Evolutionary conservation across 2,888 invertebrate species (phyloP), one percentile per base, ranked within the genome.

Genomic region (Choristoneura rosaceana): DNA sequence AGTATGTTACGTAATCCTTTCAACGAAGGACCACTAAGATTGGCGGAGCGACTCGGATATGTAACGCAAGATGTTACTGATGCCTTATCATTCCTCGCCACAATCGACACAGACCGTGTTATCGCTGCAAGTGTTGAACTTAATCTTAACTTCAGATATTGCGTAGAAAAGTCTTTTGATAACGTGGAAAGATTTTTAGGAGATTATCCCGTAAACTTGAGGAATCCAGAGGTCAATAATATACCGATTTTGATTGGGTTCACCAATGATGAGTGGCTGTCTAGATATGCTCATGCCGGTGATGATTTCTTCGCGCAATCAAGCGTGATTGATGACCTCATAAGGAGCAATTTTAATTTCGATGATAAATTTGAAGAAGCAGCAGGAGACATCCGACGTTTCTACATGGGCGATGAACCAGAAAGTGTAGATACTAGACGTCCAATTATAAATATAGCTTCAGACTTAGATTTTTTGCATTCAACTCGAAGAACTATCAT

Each of bases 161-260:
- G 90, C 63, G 78, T 86, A 2, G 91, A 91, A 77, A 80, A 79
- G 41, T 70, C 80, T 63, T 87, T 87, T 65, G 81, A 86, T 3
- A 77, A 76, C 34, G 81, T 86, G 0, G 85, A 87, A 52, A 76
- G 80, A 2, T 84, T 91, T 66, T 69, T 90, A 47, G 76, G 82
- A 4, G 79, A 79, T 17, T 78, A 82, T 73, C 86, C 89, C 75
- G 73, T 85, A 2, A 80, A 81, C 47, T 73, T 82, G 33, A 59
- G 77, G 14, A 71, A 79, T 1, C 81, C 85, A 0, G 88, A 86
- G 81, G 82, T 78, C 0, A 82, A 75, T 58, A 77, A 81, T 41
- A 78, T 87, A 15, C 80, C 86, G 5, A 75, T 90, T 34, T 67
- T 91, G 14, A 76, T 87, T 3, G 91, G 91, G 2, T 89, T 85